Percentiles rank a stretch among this genome's conserved stretches.
Conservation (phyloP, 2,113 vertebrate species). For the Trachemys scripta region DNA sequence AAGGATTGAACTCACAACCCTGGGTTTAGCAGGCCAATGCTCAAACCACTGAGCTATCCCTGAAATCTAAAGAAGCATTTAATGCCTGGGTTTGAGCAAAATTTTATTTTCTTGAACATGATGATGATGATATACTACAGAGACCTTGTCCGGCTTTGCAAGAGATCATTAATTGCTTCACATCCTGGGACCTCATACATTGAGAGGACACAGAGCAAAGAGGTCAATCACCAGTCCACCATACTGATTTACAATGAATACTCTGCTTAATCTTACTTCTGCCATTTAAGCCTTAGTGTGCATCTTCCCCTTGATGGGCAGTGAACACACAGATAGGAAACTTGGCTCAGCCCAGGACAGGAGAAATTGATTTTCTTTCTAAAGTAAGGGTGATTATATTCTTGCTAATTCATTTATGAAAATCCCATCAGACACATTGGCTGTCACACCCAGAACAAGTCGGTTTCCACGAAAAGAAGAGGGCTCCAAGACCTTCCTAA, state of each 20-base stretch:
- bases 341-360: background rate
- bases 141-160: background rate
- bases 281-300: background rate
- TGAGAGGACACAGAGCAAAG: background rate
- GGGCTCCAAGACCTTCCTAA: too few relatives aligned
- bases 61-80: background rate
- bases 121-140: background rate
- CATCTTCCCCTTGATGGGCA: background rate
- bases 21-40: too few relatives aligned
- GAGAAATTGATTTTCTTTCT: background rate
- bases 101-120: background rate
- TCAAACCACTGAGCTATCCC: too few relatives aligned
- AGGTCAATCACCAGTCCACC: background rate
- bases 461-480: too few relatives aligned
- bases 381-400: background rate
- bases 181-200: too few relatives aligned
- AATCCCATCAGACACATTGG: background rate
- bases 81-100: background rate
- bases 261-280: background rate
- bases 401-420: background rate
- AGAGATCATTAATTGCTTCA: background rate
- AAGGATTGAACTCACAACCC: too few relatives aligned
- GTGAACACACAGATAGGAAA: background rate
- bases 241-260: background rate
- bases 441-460: background rate